phyloP scores from a whole-genome alignment of 1,140 invertebrate species.

The Babylonia areolata region DNA sequence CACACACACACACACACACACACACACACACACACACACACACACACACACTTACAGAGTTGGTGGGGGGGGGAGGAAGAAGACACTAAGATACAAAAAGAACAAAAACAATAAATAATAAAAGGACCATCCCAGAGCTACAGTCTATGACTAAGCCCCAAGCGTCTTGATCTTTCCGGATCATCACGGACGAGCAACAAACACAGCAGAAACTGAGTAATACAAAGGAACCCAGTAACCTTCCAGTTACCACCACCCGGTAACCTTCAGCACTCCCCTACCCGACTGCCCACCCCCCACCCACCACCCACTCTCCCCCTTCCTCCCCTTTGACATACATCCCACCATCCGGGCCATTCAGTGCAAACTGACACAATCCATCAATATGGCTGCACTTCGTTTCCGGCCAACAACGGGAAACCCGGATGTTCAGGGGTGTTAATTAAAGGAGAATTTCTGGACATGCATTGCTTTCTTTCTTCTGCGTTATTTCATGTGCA shows the following conservation, averaged over 20 bases:
- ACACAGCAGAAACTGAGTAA: not conserved
- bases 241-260: too few species aligned
- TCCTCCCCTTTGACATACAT: not conserved
- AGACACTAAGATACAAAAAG: not conserved
- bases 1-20: slow-evolving; percentile 10
- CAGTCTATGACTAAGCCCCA: too few species aligned
- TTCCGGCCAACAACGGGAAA: not conserved
- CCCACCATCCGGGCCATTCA: too few species aligned
- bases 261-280: too few species aligned
- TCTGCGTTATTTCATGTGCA: not conserved
- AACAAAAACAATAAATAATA: not conserved
- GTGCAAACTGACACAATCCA: not conserved
- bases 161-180: too few species aligned
- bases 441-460: not conserved
- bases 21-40: not conserved
- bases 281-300: too few species aligned
- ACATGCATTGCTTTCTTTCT: not conserved
- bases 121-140: not conserved
- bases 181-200: too few species aligned
- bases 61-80: not conserved
- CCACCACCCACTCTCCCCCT: not conserved
- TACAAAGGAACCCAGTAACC: not conserved
- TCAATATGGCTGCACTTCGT: not conserved
- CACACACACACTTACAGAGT: too few species aligned
- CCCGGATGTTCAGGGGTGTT: not conserved